Evolutionary conservation across 1,140 invertebrate species (phyloP), one percentile per base, ranked within the genome.

Genomic region (Pogonognathellus flavescens): DNA sequence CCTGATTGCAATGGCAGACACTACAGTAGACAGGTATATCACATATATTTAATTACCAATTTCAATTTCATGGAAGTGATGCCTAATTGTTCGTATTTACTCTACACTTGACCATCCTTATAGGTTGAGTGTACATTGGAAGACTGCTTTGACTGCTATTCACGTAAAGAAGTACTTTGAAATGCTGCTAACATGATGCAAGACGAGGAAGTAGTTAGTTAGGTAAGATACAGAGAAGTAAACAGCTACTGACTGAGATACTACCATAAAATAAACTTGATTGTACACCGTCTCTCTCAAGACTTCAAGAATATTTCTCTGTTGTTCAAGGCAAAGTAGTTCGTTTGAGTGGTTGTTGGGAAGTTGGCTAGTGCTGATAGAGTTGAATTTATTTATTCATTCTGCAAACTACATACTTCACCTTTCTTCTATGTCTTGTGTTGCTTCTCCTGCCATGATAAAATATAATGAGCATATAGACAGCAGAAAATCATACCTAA

Each of bases 241-340:
- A 76, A 76, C 31, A 41, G 31, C 31, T 41, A 41, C 31, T 41
- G 31, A 41, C 31, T 41, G 31, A 41, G 31, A 1, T 6, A 41
- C 31, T 41, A 41, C 31, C 31, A 41, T 41, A 76, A n/a, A 25
- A 66, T 25, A 49, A 50, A 76, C 16, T 76, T 76, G 70, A 76
- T 76, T 50, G 70, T 49, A 11, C 13, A 13, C 16, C 31, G 70
- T 50, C 14, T 76, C 22, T 62, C 31, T 50, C 8, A 76, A 76
- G 70, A 49, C 70, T 76, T 76, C 16, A 76, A 49, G 70, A 76
- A 76, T 76, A 76, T 76, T 76, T 76, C 70, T 16, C 31, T 76
- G 10, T 20, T 76, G 25, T 76, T 76, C 70, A 76, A 76, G 70
- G 70, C 70, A 76, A 76, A 76, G 70, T 49, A 50, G 70, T 76